Conservation (phyloP, 2,888 invertebrate species). For the Protodeltote pygarga region DNA sequence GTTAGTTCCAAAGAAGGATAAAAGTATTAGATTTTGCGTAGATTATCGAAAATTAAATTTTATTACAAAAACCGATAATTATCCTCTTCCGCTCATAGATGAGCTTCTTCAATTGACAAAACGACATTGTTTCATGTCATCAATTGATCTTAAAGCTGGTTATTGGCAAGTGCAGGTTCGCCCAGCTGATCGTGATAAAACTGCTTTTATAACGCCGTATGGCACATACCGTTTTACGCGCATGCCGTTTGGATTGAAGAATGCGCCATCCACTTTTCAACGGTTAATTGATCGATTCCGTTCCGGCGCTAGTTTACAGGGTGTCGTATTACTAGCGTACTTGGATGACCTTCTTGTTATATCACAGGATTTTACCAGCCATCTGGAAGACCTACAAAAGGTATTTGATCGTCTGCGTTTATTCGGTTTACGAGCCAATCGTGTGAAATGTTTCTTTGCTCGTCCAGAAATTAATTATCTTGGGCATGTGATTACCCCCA, state of each 20-base stretch:
- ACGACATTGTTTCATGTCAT: constrained; percentile 50
- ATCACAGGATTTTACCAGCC: constrained; percentile 37
- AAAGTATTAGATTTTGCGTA: constrained; percentile 52
- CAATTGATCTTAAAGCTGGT: constrained; percentile 59
- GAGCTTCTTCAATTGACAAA: constrained; percentile 61
- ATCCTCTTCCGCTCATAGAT: constrained; percentile 65
- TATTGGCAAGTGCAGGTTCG: constrained; percentile 63
- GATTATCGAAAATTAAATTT: constrained; percentile 46
- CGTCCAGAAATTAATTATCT: constrained; percentile 35
- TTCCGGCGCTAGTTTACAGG: constrained; percentile 30
- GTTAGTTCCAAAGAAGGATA: constrained; percentile 59
- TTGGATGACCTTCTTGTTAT: constrained; percentile 55
- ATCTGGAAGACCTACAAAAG: constrained; percentile 45
- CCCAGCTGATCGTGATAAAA: constrained; percentile 49
- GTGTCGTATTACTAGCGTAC: constrained; percentile 48
- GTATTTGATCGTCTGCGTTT: constrained; percentile 43
- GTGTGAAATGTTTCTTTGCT: constrained; percentile 49
- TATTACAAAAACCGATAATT: constrained; percentile 46
- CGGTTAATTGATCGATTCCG: constrained; percentile 43
- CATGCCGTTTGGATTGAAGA: constrained; percentile 56
- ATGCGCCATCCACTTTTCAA: constrained; percentile 58
- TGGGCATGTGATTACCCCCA: constrained; percentile 35
- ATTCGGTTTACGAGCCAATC: constrained; percentile 47
- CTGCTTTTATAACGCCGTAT: constrained; percentile 54
- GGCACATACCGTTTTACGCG: constrained; percentile 53